Conservation (phyloP, 1,140 invertebrate genomes). For the Aphaenogaster rudis region DNA sequence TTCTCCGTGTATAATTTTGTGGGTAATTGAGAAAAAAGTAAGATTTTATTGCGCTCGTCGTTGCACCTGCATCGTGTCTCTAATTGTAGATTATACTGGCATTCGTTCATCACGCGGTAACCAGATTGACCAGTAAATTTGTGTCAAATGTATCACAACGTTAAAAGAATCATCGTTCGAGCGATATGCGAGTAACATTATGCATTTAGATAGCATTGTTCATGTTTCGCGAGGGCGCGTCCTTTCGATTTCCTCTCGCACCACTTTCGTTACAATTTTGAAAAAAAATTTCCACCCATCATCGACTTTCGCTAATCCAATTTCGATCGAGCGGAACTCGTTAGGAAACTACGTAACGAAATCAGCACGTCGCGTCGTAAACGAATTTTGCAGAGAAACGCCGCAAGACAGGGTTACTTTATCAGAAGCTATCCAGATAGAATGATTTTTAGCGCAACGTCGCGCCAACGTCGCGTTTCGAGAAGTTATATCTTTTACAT, state of each 20-base stretch:
- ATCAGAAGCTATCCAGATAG: background rate
- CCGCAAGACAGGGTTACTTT: background rate
- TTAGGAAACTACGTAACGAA: constrained; percentile 42
- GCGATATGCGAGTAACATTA: background rate
- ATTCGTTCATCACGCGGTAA: constrained; percentile 7
- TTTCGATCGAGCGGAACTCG: background rate
- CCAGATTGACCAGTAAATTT: constrained; percentile 9
- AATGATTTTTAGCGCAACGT: background rate
- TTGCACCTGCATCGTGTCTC: background rate
- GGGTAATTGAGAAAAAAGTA: background rate
- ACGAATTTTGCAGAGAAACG: background rate
- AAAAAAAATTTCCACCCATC: background rate
- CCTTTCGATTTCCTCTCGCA: background rate
- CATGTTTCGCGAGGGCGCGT: background rate
- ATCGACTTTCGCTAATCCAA: constrained; percentile 1
- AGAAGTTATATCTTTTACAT: background rate
- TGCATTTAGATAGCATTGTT: background rate
- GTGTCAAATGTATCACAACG: background rate
- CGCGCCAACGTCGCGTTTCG: background rate
- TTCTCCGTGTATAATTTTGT: background rate
- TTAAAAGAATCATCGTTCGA: background rate
- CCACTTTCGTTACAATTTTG: background rate
- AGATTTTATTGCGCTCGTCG: background rate
- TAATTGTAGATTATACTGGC: constrained; percentile 5
- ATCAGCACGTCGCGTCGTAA: background rate